Base-by-base conservation (phyloP, 2,888 invertebrate genomes). In the Andrena camellia region DNA sequence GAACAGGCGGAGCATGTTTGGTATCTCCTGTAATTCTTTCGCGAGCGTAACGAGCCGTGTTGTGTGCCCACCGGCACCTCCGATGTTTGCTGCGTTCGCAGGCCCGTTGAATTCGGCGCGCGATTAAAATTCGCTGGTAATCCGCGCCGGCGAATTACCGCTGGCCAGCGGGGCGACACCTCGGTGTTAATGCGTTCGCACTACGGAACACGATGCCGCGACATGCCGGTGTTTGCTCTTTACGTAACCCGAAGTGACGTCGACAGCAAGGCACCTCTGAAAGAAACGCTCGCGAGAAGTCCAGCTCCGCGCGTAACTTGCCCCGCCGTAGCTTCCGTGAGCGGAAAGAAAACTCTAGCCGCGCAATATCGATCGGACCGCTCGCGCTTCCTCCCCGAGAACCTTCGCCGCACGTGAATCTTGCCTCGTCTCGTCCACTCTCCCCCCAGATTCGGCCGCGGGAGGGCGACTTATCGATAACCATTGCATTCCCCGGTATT, bases 331-430 rank as follows among this genome's bases (percentile, higher is more conserved):
- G 54, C 42, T 54, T 57, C n/a, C 64, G 77, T 52, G 77, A 78
- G 35, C 66, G 31, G 59, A 20, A 64, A 10, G 7, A n/a, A 33
- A n/a, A 7, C 8, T 35, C 23, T 54, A 50, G 35, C 76, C 50
- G 59, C 67, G 67, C 69, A 79, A 83, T 83, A 84, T 84, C 74
- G 83, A 83, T 74, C 84, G 33, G 42, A 4, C 48, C 63, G 23
- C 20, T 29, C 57, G 48, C 66, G 59, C 52, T 67, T 68, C 57
- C n/a, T 17, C 4, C 42, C 17, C 42, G 42, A 42, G 42, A 17
- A 17, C 42, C 42, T 17, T 42, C 42, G 17, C 42, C 29, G 50
- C 54, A n/a, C 69, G 77, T 73, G 82, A 73, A 77, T 81, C 81
- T 76, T 66, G 68, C 60, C 17, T 50, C 60, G 52, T 64, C 31